phyloP scores from a whole-genome alignment of 1,140 invertebrate genomes.

The Bombus cullumanus region DNA sequence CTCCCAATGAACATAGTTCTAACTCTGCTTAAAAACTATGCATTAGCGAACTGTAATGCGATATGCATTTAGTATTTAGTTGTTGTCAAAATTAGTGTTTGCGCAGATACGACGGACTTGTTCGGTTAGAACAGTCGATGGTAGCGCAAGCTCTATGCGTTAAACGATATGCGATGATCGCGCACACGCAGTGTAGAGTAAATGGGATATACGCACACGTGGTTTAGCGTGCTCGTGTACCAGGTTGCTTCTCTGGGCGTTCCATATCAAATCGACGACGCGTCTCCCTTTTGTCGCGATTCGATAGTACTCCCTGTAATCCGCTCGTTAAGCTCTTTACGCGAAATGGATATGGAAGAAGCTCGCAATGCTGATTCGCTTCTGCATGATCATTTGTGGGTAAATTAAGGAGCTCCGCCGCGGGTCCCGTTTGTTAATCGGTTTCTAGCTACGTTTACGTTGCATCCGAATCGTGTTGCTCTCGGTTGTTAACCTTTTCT shows the following conservation, averaged over 20 bases:
- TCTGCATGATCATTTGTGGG: slow-evolving; percentile 42
- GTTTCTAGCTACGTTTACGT: background rate
- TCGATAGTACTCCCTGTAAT: slow-evolving; percentile 53
- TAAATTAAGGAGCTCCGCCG: slow-evolving; percentile 46
- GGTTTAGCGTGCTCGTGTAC: background rate
- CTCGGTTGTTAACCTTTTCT: slow-evolving; percentile 8
- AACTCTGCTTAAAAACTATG: too few species aligned
- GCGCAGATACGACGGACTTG: background rate
- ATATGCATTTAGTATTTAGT: background rate
- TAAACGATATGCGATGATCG: background rate
- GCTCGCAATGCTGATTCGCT: slow-evolving; percentile 1
- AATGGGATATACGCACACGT: slow-evolving; percentile 20
- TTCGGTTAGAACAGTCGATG: background rate
- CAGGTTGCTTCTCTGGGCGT: slow-evolving; percentile 36
- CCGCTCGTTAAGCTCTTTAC: slow-evolving; percentile 60
- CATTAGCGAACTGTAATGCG: background rate
- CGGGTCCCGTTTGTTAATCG: slow-evolving; percentile 24
- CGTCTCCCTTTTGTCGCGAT: slow-evolving; percentile 48
- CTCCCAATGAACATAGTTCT: too few species aligned
- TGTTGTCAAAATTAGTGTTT: background rate
- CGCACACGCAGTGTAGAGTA: slow-evolving; percentile 9
- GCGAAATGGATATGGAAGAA: slow-evolving; percentile 45
- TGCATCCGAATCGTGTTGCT: background rate
- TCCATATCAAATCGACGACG: slow-evolving; percentile 44
- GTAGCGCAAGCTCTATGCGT: background rate